These are phyloP conservation scores for Oncorhynchus masou DNA, from an alignment of 2,113 vertebrate species.

Conservation along the genomic window DNA sequence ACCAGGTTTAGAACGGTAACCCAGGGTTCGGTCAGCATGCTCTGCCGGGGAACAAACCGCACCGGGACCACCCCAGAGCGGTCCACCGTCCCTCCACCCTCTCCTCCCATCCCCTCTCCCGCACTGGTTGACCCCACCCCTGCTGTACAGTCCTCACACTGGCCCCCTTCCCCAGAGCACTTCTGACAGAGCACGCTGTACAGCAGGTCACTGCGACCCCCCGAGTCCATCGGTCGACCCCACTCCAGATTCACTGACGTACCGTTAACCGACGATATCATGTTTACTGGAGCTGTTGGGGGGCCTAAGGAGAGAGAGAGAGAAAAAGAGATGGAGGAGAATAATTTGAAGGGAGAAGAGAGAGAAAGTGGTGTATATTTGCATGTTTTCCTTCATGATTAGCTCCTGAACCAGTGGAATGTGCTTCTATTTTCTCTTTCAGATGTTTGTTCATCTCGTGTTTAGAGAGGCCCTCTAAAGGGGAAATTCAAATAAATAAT, in stretches of 20 bases:
- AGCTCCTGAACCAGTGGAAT: too few species aligned
- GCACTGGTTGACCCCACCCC: conserved; percentile 65
- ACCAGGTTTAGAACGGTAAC: conserved; percentile 88
- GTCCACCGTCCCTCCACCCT: conserved; percentile 65
- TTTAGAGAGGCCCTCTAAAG: too few species aligned
- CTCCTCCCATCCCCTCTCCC: conserved; percentile 51
- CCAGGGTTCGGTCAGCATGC: conserved; percentile 79
- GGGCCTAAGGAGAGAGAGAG: conserved; percentile 75
- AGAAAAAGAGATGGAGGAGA: neutral
- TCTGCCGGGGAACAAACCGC: conserved; percentile 87
- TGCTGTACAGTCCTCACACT: conserved; percentile 79
- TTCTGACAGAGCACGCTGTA: conserved; percentile 87
- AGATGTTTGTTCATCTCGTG: neutral
- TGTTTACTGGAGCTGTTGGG: conserved; percentile 86
- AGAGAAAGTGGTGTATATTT: neutral
- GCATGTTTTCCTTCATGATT: too few species aligned
- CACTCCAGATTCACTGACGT: conserved; percentile 93
- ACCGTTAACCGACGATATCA: conserved; percentile 92
- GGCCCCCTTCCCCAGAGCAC: conserved; percentile 74
- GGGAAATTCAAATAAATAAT: too few species aligned
- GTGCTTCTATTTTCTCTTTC: too few species aligned
- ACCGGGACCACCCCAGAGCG: conserved; percentile 58
- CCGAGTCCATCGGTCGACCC: conserved; percentile 84
- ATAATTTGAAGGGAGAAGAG: neutral
- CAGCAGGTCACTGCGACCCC: conserved; percentile 83